Percentiles rank a stretch among this genome's conserved stretches.
phyloP scores from a whole-genome alignment of 2,888 invertebrate genomes.

The Metopia argyrocephala region DNA sequence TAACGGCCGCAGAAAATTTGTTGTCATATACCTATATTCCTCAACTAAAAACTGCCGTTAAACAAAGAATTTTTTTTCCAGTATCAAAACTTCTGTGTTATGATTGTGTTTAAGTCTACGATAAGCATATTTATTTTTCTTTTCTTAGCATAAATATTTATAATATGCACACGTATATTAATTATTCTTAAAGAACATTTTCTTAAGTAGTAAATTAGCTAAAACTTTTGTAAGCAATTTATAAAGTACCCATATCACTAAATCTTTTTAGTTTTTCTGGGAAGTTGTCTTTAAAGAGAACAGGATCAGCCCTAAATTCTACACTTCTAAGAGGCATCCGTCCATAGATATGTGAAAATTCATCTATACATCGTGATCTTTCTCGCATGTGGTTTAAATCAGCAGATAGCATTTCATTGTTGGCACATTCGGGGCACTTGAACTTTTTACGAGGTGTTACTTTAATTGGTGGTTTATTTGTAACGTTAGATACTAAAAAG shows the following conservation, averaged over 20 bases:
- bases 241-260: conserved; percentile 93
- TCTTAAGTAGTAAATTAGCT: too few species aligned
- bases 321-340: conserved; percentile 92
- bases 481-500: conserved; percentile 94
- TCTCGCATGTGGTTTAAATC: conserved; percentile 96
- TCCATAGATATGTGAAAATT: conserved; percentile 88
- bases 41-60: too few species aligned
- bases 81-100: too few species aligned
- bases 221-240: too few species aligned
- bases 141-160: too few species aligned
- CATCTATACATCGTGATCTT: conserved; percentile 92
- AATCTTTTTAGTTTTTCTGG: conserved; percentile 92
- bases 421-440: conserved; percentile 96
- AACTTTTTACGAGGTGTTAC: conserved; percentile 97
- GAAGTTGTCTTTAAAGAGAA: conserved; percentile 91
- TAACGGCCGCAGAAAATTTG: too few species aligned
- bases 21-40: too few species aligned
- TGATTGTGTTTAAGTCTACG: too few species aligned
- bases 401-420: conserved; percentile 95
- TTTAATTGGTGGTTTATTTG: conserved; percentile 95
- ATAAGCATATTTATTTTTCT: too few species aligned
- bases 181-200: too few species aligned
- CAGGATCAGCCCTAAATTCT: conserved; percentile 96
- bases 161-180: too few species aligned
- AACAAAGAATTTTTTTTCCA: too few species aligned